phyloP scores from a whole-genome alignment of 2,888 invertebrate genomes.

The Apantesis nais region DNA sequence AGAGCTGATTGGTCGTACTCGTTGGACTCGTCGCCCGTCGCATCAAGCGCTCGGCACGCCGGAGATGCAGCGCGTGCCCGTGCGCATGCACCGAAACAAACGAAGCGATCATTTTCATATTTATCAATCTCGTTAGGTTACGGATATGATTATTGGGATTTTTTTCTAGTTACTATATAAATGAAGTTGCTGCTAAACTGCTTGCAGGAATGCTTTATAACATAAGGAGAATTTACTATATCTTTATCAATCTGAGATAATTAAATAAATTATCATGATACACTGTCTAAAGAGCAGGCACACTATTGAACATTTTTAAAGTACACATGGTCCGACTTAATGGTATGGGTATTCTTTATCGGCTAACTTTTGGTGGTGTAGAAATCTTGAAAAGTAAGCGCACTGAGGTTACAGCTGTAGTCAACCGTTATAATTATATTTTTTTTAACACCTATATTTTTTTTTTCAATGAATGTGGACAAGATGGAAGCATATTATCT shows the following conservation, averaged over 20 bases:
- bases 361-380: too few relatives aligned
- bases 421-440: too few relatives aligned
- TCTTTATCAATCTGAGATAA: neutral
- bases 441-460: too few relatives aligned
- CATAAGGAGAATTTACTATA: neutral
- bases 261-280: neutral
- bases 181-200: neutral
- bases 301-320: too few relatives aligned
- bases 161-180: neutral
- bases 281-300: neutral
- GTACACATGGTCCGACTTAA: too few relatives aligned
- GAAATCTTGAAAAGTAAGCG: too few relatives aligned
- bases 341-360: too few relatives aligned
- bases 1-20: conserved; percentile 63
- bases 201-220: neutral
- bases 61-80: conserved; percentile 69
- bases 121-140: conserved; percentile 42
- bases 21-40: conserved; percentile 42
- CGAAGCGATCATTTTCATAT: conserved; percentile 40
- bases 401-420: too few relatives aligned
- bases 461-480: too few relatives aligned
- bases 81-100: conserved; percentile 59
- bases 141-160: conserved; percentile 25
- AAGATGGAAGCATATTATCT: too few relatives aligned
- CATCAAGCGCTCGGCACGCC: conserved; percentile 44